A percentile compares a stretch with the other conserved stretches of the same genome.
These are phyloP conservation scores for Chironex yamaguchii DNA, from an alignment of 30 jellyfish, hydroid and myxozoan genomes.

Conservation along the genomic window DNA sequence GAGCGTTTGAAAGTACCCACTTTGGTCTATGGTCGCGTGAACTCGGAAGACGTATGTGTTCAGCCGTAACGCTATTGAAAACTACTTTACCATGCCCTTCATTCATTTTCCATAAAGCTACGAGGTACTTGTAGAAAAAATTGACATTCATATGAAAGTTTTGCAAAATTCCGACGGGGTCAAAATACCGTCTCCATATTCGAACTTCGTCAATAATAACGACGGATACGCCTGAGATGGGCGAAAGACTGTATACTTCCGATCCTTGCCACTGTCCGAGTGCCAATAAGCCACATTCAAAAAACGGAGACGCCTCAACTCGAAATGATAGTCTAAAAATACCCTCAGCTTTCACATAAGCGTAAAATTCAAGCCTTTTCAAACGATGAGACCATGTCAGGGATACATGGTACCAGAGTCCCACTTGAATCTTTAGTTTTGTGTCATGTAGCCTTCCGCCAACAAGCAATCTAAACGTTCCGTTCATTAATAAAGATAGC, in stretches of 20 bases:
- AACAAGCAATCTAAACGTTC: constrained; percentile 20
- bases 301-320: constrained; percentile 1
- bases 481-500: constrained; percentile 28
- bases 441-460: constrained; percentile 34
- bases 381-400: constrained; percentile 34
- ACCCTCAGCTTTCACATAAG: neutral
- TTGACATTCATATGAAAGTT: constrained; percentile 43
- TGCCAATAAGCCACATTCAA: constrained; percentile 55
- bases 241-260: constrained; percentile 19
- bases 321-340: constrained; percentile 46
- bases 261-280: constrained; percentile 67
- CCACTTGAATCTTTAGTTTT: neutral
- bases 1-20: constrained; percentile 52
- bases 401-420: constrained; percentile 44
- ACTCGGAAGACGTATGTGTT: constrained; percentile 51
- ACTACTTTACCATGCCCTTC: constrained; percentile 32
- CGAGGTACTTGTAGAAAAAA: constrained; percentile 12
- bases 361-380: constrained; percentile 37
- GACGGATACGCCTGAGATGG: constrained; percentile 10
- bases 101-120: constrained; percentile 64
- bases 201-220: constrained; percentile 49
- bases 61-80: constrained; percentile 5
- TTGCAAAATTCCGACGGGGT: constrained; percentile 60
- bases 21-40: constrained; percentile 21
- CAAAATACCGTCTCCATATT: constrained; percentile 50